A percentile compares a stretch with the other conserved stretches of the same genome.
These are phyloP conservation scores for Neogobius melanostomus DNA, from an alignment of 2,113 vertebrate species.

Conservation along the genomic window DNA sequence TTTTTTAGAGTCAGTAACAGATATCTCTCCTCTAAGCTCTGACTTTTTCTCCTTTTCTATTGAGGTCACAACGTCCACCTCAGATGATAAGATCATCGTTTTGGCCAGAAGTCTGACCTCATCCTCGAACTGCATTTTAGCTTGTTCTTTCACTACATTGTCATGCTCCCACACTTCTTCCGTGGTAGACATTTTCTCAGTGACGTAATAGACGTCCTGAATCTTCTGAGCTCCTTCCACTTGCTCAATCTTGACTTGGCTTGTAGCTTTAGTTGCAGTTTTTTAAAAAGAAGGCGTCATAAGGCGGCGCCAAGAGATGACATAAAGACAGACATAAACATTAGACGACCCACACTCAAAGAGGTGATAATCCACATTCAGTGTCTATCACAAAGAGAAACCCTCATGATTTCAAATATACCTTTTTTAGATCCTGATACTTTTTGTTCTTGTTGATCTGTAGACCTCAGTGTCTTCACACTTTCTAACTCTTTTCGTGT, in stretches of 20 bases:
- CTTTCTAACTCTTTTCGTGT: conserved; percentile 46
- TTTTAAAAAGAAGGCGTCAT: conserved; percentile 67
- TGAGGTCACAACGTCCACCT: conserved; percentile 7
- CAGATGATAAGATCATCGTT: neutral
- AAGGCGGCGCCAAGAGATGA: conserved; percentile 64
- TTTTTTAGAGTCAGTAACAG: conserved; percentile 50
- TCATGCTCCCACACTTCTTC: conserved; percentile 35
- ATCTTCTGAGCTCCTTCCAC: conserved; percentile 31
- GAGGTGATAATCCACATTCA: conserved; percentile 29
- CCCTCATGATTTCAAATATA: conserved; percentile 29
- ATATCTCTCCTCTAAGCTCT: conserved; percentile 35
- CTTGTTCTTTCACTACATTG: conserved; percentile 17
- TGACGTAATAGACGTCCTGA: conserved; percentile 26
- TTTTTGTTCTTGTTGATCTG: conserved; percentile 29
- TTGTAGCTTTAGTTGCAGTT: conserved; percentile 13
- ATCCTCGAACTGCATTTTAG: conserved; percentile 19
- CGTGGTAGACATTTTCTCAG: conserved; percentile 16
- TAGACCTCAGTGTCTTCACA: conserved; percentile 46
- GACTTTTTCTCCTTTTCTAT: conserved; percentile 17
- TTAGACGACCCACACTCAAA: conserved; percentile 43
- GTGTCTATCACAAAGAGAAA: conserved; percentile 30
- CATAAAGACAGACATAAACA: conserved; percentile 57
- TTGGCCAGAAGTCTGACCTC: neutral
- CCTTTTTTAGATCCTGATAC: conserved; percentile 55
- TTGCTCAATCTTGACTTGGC: conserved; percentile 29